Conservation (phyloP, 1,140 invertebrate species). For the Temnothorax curvispinosus region DNA sequence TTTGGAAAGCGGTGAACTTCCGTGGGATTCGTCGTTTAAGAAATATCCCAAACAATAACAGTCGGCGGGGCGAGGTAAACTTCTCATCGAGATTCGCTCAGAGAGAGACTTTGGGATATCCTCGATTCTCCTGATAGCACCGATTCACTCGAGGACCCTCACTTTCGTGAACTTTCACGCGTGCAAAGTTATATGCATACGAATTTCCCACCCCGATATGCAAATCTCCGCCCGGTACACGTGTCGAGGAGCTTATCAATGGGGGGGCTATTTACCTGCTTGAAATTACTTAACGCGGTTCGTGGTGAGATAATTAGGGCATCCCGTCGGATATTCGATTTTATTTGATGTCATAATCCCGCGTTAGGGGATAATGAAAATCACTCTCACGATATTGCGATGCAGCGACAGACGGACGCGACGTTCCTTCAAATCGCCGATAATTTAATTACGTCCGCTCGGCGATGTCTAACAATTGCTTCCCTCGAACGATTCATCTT, state of each 20-base stretch:
- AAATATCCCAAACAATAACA: constrained; percentile 45
- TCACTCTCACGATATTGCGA: background rate
- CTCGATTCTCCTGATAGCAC: constrained; percentile 33
- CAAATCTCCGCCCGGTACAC: constrained; percentile 56
- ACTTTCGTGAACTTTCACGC: constrained; percentile 31
- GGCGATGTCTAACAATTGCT: constrained; percentile 34
- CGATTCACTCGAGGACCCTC: constrained; percentile 24
- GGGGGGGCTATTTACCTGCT: constrained; percentile 36
- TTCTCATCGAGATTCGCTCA: constrained; percentile 20
- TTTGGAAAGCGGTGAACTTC: background rate
- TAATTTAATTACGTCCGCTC: constrained; percentile 11
- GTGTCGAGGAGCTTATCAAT: constrained; percentile 61
- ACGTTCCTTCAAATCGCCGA: background rate
- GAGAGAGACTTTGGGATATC: background rate
- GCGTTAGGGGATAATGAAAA: background rate
- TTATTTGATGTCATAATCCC: constrained; percentile 28
- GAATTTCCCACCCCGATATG: constrained; percentile 61
- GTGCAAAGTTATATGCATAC: constrained; percentile 22
- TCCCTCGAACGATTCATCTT: constrained; percentile 43
- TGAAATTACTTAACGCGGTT: constrained; percentile 55
- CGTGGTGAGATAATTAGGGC: constrained; percentile 57
- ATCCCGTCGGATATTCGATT: constrained; percentile 12
- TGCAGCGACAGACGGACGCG: background rate
- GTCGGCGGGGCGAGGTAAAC: background rate
- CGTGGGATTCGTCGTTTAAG: background rate